These are phyloP conservation scores for Benthosema pterotum DNA, from an alignment of 2,797 vertebrate genomes.

Conservation along the genomic window DNA sequence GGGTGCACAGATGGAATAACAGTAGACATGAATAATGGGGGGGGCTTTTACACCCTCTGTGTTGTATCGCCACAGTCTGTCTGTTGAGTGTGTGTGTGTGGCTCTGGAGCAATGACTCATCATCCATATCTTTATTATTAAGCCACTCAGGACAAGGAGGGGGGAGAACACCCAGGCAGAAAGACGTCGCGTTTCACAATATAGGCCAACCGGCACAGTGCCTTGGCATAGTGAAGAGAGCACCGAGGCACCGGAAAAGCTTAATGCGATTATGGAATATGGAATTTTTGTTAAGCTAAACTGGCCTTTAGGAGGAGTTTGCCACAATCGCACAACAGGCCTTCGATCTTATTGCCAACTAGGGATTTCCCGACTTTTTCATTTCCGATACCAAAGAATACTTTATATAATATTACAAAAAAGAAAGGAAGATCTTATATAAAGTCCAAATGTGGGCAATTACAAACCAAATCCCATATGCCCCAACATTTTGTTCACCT, in stretches of 20 bases:
- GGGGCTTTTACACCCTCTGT: background rate
- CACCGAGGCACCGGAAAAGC: background rate
- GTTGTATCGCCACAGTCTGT: background rate
- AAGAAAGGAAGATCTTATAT: too few relatives aligned
- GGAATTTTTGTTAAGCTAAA: background rate
- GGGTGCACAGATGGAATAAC: slow-evolving; percentile 3
- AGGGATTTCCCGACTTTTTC: too few relatives aligned
- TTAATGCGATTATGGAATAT: background rate
- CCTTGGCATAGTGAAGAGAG: background rate
- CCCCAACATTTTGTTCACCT: too few relatives aligned
- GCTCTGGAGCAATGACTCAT: slow-evolving; percentile 14
- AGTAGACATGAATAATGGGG: slow-evolving; percentile 18
- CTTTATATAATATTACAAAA: too few relatives aligned
- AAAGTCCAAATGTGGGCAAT: too few relatives aligned
- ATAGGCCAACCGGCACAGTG: background rate
- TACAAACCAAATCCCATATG: too few relatives aligned
- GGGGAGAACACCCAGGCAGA: background rate
- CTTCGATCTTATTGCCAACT: too few relatives aligned
- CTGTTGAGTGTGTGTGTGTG: background rate
- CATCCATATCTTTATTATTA: slow-evolving; percentile 13
- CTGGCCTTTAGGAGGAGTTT: background rate
- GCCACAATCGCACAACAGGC: background rate
- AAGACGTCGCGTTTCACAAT: background rate
- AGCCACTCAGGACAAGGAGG: slow-evolving; percentile 2
- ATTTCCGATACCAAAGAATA: too few relatives aligned